Conservation (phyloP, 2,113 vertebrate species). For the Oreochromis tanganicae region DNA sequence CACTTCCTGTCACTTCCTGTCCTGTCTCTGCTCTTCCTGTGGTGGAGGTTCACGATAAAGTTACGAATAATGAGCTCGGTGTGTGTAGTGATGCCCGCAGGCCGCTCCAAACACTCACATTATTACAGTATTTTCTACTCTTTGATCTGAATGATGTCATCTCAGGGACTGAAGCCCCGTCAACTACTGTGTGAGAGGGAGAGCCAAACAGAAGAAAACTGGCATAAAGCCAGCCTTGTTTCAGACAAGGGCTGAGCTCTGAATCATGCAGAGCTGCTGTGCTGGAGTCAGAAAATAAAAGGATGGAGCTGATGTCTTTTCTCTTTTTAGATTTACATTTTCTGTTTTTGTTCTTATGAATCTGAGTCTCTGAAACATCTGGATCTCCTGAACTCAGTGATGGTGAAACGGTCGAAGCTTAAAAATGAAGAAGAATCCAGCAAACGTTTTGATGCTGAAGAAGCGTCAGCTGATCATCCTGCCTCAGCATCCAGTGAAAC, state of each 20-base stretch:
- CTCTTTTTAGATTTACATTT: background rate
- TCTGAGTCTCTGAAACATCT: background rate
- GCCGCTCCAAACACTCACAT: background rate
- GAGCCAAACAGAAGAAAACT: background rate
- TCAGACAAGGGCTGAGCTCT: background rate
- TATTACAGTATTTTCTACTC: background rate
- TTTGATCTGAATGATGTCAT: background rate
- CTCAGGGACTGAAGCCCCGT: background rate
- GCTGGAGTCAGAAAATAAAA: background rate
- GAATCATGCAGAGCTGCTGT: background rate
- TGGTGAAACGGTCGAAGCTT: background rate
- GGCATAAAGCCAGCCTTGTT: background rate
- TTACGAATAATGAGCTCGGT: background rate
- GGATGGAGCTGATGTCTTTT: background rate
- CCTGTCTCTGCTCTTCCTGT: background rate
- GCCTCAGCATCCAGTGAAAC: background rate
- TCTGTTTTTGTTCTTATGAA: background rate
- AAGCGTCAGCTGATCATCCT: background rate
- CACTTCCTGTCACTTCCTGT: background rate
- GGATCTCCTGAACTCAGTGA: background rate
- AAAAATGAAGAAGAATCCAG: background rate
- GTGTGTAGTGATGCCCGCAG: background rate
- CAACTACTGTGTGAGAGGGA: background rate
- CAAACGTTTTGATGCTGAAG: background rate
- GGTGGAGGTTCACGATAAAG: background rate